These are phyloP conservation scores for Holocentrus rufus DNA, from an alignment of 2,797 vertebrate genomes.

Conservation along the genomic window DNA sequence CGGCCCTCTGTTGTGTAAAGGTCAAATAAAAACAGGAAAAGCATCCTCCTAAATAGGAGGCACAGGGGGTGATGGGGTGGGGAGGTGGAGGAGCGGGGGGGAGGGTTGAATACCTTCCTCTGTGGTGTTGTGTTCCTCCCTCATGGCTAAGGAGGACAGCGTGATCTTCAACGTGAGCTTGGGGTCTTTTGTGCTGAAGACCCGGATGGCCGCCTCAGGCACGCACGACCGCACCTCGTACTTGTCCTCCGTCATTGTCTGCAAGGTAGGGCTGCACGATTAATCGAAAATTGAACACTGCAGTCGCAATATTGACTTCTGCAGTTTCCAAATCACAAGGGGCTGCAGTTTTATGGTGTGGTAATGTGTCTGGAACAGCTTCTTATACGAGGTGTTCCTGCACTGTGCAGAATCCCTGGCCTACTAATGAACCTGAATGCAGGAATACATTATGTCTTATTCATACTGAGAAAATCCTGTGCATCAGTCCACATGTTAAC, in stretches of 20 bases:
- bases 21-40: constrained; percentile 45
- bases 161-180: constrained; percentile 90
- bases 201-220: constrained; percentile 88
- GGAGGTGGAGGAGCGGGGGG: not conserved
- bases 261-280: constrained; percentile 66
- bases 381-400: not conserved
- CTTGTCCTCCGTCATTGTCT: constrained; percentile 91
- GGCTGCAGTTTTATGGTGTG: not conserved
- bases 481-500: too few species aligned
- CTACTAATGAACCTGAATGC: not conserved
- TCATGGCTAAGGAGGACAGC: constrained; percentile 90
- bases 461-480: not conserved
- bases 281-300: constrained; percentile 33
- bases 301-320: constrained; percentile 12
- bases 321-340: not conserved
- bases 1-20: constrained; percentile 29
- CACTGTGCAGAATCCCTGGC: not conserved
- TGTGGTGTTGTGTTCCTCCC: constrained; percentile 84
- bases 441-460: not conserved
- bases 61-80: not conserved
- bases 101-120: constrained; percentile 84
- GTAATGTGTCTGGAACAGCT: not conserved
- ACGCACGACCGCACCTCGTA: constrained; percentile 88
- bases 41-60: constrained; percentile 8
- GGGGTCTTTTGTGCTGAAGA: constrained; percentile 88